These are phyloP conservation scores for Xanthia togata DNA, from an alignment of 2,888 invertebrate genomes.

Conservation along the genomic window DNA sequence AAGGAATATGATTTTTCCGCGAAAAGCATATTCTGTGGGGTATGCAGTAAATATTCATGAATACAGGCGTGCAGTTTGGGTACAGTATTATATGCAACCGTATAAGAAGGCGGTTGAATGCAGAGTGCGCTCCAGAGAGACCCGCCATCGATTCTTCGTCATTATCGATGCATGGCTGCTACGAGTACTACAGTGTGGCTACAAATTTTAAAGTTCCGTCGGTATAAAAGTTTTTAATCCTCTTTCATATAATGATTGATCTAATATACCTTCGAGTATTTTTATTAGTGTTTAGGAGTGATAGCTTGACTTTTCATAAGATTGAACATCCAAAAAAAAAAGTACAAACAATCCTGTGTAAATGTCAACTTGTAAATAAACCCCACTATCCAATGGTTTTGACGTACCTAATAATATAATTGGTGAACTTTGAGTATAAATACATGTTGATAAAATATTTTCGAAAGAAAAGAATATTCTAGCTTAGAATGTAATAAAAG, in stretches of 20 bases:
- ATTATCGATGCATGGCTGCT: conserved; percentile 70
- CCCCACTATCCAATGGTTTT: neutral
- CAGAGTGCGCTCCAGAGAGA: conserved; percentile 71
- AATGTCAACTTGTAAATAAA: neutral
- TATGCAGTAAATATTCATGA: conserved; percentile 77
- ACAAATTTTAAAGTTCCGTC: conserved; percentile 36
- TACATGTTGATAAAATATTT: neutral
- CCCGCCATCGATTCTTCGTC: conserved; percentile 66
- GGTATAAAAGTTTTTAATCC: conserved; percentile 11
- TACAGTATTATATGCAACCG: conserved; percentile 72
- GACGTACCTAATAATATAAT: neutral
- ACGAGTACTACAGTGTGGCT: conserved; percentile 33
- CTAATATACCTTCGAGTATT: neutral
- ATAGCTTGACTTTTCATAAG: neutral
- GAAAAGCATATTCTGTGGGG: conserved; percentile 69
- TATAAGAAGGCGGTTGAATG: conserved; percentile 75
- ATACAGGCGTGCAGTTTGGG: conserved; percentile 69
- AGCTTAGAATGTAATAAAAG: neutral
- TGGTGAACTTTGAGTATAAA: neutral
- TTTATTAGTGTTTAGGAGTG: neutral
- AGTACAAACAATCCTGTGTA: neutral
- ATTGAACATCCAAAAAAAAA: too few species aligned
- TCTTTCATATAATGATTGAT: neutral
- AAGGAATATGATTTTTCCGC: conserved; percentile 60
- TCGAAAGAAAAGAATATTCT: neutral